Evolutionary conservation across 2,888 invertebrate genomes (phyloP).

Genomic region (Ornithoptera priamus): DNA sequence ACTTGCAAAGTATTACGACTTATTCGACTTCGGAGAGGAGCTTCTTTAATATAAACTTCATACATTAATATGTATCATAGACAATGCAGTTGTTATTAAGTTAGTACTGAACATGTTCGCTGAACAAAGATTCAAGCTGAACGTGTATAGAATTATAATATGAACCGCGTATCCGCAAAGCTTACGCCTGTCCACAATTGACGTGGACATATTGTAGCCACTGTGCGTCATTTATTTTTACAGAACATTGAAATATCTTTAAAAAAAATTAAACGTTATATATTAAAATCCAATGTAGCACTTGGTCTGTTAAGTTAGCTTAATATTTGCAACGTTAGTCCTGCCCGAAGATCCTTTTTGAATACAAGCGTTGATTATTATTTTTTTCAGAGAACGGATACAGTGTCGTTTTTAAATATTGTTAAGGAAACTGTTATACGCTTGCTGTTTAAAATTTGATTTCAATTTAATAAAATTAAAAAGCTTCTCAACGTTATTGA

Average conservation of each 20-base stretch:
- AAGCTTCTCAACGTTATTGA: background rate
- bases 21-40: too few relatives aligned
- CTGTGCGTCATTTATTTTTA: background rate
- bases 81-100: constrained; percentile 4
- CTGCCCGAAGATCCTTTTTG: too few relatives aligned
- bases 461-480: background rate
- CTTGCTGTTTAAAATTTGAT: background rate
- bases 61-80: background rate
- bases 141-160: constrained; percentile 47
- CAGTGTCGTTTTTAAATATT: too few relatives aligned
- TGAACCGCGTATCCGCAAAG: constrained; percentile 39
- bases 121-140: constrained; percentile 22
- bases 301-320: background rate
- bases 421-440: background rate
- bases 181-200: constrained; percentile 43
- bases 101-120: constrained; percentile 21
- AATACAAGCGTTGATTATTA: too few relatives aligned
- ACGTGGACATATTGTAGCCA: constrained; percentile 47
- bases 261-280: background rate
- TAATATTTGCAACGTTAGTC: too few relatives aligned
- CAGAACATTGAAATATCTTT: background rate
- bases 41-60: background rate
- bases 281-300: background rate
- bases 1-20: too few relatives aligned
- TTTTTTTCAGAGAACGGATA: too few relatives aligned